Base-by-base conservation (phyloP, 2,797 vertebrate species). In the Agapornis canus region DNA sequence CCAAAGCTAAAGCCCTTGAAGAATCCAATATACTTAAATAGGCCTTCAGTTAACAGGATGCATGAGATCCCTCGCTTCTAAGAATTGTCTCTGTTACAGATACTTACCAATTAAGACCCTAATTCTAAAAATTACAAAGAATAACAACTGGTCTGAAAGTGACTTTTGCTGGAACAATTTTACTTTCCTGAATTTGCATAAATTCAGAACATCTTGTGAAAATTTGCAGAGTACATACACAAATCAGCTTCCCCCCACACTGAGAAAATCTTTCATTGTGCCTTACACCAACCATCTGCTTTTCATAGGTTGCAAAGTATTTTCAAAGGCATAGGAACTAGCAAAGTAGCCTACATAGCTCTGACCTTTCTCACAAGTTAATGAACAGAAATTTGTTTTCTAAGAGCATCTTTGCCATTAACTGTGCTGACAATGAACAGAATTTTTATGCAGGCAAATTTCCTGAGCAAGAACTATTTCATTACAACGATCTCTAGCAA, bases 1-100 rank as follows among this genome's bases (percentile, higher is more conserved):
- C 76, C 93, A 93, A 73, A 95, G 48, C 63, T 69, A 81, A 83
- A 94, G 61, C 72, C 84, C 92, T 81, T 81, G 54, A 85, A 83
- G 69, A 65, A 93, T 61, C 52, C 68, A 94, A 73, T 57, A 65
- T 14, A 89, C 64, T 80, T 79, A 82, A 94, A 92, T 1, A 86
- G 37, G 51, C 63, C 72, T 86, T 56, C 59, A 68, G 35, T 90
- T 90, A 91, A 78, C 22, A 90, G 77, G 35, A 92, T 86, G 85
- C n/a, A 47, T 70, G 40, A 94, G 51, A 80, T 68, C 66, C 25
- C 45, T 79, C 65, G 7, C 48, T 90, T 90, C 56, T 51, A 89
- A 77, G 66, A 88, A 84, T 0, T 47, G n/a, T n/a, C 37, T 92
- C 47, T 39, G 56, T 79, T 86, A 68, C 0, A 8, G 43, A 66